These are phyloP conservation scores for Sebastes taczanowskii DNA, from an alignment of 2,797 vertebrate genomes.

Conservation along the genomic window DNA sequence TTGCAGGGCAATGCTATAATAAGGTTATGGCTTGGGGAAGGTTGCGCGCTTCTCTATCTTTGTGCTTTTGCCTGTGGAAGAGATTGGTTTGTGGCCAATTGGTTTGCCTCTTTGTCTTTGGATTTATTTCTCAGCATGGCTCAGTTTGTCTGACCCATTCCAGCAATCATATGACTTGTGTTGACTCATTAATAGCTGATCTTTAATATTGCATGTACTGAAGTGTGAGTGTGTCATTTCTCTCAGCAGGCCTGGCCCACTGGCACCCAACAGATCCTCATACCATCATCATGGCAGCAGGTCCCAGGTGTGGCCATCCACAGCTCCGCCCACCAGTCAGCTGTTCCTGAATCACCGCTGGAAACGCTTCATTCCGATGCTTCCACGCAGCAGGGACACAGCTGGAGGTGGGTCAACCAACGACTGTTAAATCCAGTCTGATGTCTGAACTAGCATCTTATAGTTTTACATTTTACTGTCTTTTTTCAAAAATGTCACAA, in stretches of 20 bases:
- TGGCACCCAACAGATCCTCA: constrained; percentile 96
- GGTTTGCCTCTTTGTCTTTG: constrained; percentile 52
- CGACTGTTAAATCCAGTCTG: not conserved
- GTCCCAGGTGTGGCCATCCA: constrained; percentile 95
- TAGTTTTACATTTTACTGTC: not conserved
- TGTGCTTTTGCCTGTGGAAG: constrained; percentile 66
- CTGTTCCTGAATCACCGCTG: constrained; percentile 83
- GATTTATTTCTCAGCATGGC: constrained; percentile 70
- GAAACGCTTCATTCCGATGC: constrained; percentile 85
- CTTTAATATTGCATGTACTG: not conserved
- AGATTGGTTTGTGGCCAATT: constrained; percentile 27
- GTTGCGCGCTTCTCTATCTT: constrained; percentile 63
- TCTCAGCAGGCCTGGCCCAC: constrained; percentile 98
- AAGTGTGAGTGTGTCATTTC: constrained; percentile 30
- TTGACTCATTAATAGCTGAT: not conserved
- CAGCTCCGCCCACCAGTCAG: constrained; percentile 87
- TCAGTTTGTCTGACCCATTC: constrained; percentile 59
- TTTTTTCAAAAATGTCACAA: not conserved
- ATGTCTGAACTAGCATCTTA: not conserved
- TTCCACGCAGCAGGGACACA: constrained; percentile 87
- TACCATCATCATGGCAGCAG: constrained; percentile 98
- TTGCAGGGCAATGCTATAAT: constrained; percentile 80
- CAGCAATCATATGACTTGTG: constrained; percentile 23
- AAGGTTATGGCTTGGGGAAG: constrained; percentile 77
- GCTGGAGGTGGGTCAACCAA: constrained; percentile 89